Percentiles rank a stretch among this genome's conserved stretches.
phyloP scores from a whole-genome alignment of 37 sponge, comb jelly and placozoan genomes.

The Sycon ciliatum region DNA sequence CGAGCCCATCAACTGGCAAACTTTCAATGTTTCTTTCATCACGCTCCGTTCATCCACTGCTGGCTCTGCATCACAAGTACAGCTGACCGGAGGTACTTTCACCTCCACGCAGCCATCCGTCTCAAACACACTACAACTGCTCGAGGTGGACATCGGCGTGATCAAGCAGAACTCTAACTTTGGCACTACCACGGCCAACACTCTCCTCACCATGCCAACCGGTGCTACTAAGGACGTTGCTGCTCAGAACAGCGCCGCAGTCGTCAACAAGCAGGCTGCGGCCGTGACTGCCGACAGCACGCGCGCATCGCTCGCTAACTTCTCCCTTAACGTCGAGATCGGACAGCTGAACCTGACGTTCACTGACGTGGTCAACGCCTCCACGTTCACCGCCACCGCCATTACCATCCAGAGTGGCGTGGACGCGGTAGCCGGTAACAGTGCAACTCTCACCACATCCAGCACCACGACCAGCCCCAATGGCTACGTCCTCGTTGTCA shows the following conservation, averaged over 20 bases:
- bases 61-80: conserved; percentile 20
- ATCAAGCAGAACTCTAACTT: not conserved
- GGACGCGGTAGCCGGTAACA: conserved; percentile 12
- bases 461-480: conserved; percentile 16
- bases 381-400: conserved; percentile 31
- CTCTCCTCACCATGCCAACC: conserved; percentile 43
- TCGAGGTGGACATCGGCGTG: not conserved
- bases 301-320: not conserved
- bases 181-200: conserved; percentile 19
- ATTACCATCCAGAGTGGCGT: conserved; percentile 36
- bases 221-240: conserved; percentile 20
- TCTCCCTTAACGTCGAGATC: conserved; percentile 37
- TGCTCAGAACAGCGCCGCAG: not conserved
- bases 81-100: conserved; percentile 46
- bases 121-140: too few species aligned
- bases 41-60: conserved; percentile 50
- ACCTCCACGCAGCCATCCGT: too few species aligned
- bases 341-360: conserved; percentile 52
- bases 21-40: conserved; percentile 54
- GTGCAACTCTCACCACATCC: conserved; percentile 23
- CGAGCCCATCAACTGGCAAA: conserved; percentile 55
- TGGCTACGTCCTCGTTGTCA: conserved; percentile 40
- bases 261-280: too few species aligned
- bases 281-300: too few species aligned
- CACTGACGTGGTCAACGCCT: conserved; percentile 57